Evolutionary conservation across 2,113 vertebrate genomes (phyloP).

Genomic region (Suricata suricatta): DNA sequence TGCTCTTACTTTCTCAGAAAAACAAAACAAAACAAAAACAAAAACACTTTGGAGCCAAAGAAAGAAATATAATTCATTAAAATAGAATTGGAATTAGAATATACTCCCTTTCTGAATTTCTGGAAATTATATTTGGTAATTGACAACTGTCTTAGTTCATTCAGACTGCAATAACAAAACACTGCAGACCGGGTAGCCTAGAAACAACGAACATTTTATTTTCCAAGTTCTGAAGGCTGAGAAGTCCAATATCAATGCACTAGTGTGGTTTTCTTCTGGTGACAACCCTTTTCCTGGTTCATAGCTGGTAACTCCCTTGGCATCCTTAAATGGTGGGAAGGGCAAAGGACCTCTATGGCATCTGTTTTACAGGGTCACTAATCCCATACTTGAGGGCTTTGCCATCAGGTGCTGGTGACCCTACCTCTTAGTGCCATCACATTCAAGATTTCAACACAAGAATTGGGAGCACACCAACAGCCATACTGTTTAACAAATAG

Average conservation of each 20-base stretch:
- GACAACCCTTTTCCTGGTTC: not conserved
- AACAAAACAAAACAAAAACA: not conserved
- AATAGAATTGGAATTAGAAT: constrained; percentile 38
- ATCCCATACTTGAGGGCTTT: not conserved
- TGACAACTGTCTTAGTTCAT: not conserved
- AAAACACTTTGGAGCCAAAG: not conserved
- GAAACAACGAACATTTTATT: not conserved
- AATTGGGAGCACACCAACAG: not conserved
- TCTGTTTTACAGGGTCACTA: not conserved
- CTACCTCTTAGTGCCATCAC: not conserved
- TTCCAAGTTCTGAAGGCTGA: not conserved
- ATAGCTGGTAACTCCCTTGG: not conserved
- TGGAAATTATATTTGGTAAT: not conserved
- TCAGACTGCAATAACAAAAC: not conserved
- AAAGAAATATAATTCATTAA: constrained; percentile 38
- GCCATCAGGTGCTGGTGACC: not conserved
- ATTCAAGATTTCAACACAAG: not conserved
- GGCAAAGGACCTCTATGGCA: not conserved
- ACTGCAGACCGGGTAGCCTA: not conserved
- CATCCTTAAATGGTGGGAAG: not conserved
- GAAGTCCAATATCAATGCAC: not conserved
- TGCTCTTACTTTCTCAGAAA: too few relatives aligned
- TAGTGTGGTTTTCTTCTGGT: not conserved
- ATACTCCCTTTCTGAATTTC: constrained; percentile 17
- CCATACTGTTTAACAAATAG: not conserved